phyloP scores from a whole-genome alignment of 2,888 invertebrate species.

The Morpho deidamia region DNA sequence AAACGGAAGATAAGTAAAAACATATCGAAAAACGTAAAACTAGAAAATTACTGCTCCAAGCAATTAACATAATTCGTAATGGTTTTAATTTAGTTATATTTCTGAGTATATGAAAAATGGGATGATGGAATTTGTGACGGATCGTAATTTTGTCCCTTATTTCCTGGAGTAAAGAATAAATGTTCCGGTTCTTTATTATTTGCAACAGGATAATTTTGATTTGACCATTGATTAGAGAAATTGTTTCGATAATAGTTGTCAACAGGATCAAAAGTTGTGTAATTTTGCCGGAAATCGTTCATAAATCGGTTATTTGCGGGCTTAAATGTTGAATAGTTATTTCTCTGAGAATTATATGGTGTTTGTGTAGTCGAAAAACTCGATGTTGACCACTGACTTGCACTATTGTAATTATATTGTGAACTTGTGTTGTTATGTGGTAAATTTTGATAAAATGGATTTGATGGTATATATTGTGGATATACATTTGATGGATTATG shows the following conservation, averaged over 20 bases:
- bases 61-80: background rate
- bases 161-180: conserved; percentile 9
- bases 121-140: conserved; percentile 35
- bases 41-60: too few species aligned
- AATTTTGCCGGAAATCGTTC: background rate
- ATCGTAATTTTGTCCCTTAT: conserved; percentile 25
- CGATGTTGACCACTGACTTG: conserved; percentile 6
- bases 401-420: background rate
- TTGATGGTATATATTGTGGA: conserved; percentile 1
- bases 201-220: conserved; percentile 1
- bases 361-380: background rate
- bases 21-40: background rate
- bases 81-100: background rate
- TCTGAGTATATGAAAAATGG: conserved; percentile 29
- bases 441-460: background rate
- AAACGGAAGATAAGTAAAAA: background rate
- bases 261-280: background rate
- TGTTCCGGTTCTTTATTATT: conserved; percentile 9
- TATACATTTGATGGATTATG: background rate
- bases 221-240: background rate
- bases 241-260: too few species aligned
- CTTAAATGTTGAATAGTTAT: background rate
- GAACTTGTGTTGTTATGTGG: background rate
- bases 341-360: background rate
- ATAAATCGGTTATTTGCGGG: background rate